These are phyloP conservation scores for Ganaspis brasiliensis DNA, from an alignment of 2,888 invertebrate genomes.

Conservation along the genomic window DNA sequence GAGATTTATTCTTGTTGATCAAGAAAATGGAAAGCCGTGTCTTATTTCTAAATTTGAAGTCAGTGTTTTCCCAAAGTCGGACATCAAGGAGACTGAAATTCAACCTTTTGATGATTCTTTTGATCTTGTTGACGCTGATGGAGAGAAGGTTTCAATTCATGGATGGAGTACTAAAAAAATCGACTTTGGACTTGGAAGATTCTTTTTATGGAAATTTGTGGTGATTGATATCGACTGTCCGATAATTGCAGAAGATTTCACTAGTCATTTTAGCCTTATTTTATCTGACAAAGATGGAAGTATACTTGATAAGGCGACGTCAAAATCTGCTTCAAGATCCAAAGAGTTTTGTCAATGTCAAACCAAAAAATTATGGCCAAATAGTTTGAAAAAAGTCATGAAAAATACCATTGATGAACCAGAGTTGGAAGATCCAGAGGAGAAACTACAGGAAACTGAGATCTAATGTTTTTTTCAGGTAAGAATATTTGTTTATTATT, in stretches of 20 bases:
- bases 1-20: conserved; percentile 10
- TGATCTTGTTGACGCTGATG: neutral
- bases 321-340: neutral
- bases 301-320: neutral
- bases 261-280: neutral
- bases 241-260: conserved; percentile 21
- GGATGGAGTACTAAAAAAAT: conserved; percentile 27
- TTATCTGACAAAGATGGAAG: neutral
- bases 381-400: neutral
- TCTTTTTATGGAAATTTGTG: conserved; percentile 1
- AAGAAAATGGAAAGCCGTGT: conserved; percentile 7
- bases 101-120: conserved; percentile 3
- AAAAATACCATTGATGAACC: neutral
- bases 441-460: neutral
- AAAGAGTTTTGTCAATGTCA: conserved; percentile 19
- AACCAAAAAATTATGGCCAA: neutral
- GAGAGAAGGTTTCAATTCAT: conserved; percentile 2
- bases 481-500: conserved; percentile 5
- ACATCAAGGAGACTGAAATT: neutral
- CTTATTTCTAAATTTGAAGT: neutral
- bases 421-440: neutral
- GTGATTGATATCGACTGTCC: neutral
- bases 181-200: conserved; percentile 20
- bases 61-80: conserved; percentile 16
- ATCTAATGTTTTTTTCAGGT: neutral